A percentile compares a stretch with the other conserved stretches of the same genome.
These are phyloP conservation scores for Syrmaticus mikado DNA, from an alignment of 2,113 vertebrate genomes.

Conservation along the genomic window DNA sequence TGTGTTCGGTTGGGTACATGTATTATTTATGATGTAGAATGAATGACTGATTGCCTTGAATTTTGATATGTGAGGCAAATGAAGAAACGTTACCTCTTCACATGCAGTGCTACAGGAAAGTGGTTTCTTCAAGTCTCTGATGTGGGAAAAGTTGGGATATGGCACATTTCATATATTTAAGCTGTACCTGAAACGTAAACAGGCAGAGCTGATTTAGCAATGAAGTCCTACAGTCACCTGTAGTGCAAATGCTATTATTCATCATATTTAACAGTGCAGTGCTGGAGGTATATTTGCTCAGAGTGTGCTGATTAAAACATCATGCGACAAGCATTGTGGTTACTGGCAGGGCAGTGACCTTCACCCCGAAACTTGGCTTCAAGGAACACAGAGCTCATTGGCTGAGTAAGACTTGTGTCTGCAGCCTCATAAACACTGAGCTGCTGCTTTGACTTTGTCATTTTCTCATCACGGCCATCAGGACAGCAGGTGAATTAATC, in stretches of 20 bases:
- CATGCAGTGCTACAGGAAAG: not conserved
- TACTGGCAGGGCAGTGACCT: constrained; percentile 36
- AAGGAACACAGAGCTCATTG: not conserved
- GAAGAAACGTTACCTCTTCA: constrained; percentile 7
- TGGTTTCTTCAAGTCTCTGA: not conserved
- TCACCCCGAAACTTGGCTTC: not conserved
- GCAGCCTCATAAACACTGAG: not conserved
- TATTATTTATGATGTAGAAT: constrained; percentile 65
- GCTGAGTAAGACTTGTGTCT: not conserved
- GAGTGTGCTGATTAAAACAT: constrained; percentile 46
- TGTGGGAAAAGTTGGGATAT: constrained; percentile 22
- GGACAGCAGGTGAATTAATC: constrained; percentile 4
- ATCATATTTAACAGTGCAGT: not conserved
- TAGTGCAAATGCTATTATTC: constrained; percentile 32
- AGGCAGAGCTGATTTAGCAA: not conserved
- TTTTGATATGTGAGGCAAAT: constrained; percentile 40
- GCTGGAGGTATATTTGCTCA: not conserved
- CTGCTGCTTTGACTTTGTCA: constrained; percentile 11
- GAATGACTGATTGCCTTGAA: constrained; percentile 45
- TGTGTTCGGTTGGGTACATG: constrained; percentile 49
- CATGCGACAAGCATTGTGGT: not conserved
- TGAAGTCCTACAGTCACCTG: not conserved
- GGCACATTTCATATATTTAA: constrained; percentile 9
- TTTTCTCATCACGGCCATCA: constrained; percentile 7
- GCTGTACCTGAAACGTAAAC: constrained; percentile 35